phyloP scores from a whole-genome alignment of 1,140 invertebrate genomes.

The Mactra quadrangularis region DNA sequence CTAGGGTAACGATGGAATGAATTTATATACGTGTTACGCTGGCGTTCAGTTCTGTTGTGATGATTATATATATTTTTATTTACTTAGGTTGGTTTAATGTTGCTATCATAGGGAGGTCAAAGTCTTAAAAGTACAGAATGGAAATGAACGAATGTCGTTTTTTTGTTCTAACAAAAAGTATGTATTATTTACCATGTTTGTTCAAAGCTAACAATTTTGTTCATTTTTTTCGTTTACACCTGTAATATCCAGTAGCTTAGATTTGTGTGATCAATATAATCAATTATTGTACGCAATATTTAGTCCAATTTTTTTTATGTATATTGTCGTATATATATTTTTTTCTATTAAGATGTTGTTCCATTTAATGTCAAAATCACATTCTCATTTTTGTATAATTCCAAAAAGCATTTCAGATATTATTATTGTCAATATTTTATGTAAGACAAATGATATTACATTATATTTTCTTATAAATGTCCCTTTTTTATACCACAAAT shows the following conservation, averaged over 20 bases:
- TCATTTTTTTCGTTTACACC: conserved; percentile 41
- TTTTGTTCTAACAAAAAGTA: too few species aligned
- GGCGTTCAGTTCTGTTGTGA: conserved; percentile 2
- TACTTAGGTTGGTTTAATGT: neutral
- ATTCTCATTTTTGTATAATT: conserved; percentile 28
- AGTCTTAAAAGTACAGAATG: neutral
- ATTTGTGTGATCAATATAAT: conserved; percentile 54
- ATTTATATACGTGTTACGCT: conserved; percentile 15
- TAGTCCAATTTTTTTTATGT: conserved; percentile 45
- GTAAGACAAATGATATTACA: neutral
- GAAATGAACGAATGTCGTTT: conserved; percentile 3
- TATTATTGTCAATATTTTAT: conserved; percentile 18
- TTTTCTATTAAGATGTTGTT: conserved; percentile 28
- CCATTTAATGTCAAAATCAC: conserved; percentile 23
- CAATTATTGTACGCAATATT: conserved; percentile 64
- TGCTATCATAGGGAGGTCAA: neutral
- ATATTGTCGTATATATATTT: conserved; percentile 24
- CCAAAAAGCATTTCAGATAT: conserved; percentile 38
- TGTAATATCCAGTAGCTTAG: conserved; percentile 49
- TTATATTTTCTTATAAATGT: conserved; percentile 19
- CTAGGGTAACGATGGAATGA: neutral
- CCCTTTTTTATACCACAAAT: conserved; percentile 33
- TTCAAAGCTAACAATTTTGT: conserved; percentile 42
- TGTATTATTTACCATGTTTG: conserved; percentile 46
- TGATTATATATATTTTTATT: neutral